Percentiles rank a stretch among this genome's conserved stretches.
These are phyloP conservation scores for Coptodon rendalli DNA, from an alignment of 2,113 vertebrate genomes.

Conservation along the genomic window DNA sequence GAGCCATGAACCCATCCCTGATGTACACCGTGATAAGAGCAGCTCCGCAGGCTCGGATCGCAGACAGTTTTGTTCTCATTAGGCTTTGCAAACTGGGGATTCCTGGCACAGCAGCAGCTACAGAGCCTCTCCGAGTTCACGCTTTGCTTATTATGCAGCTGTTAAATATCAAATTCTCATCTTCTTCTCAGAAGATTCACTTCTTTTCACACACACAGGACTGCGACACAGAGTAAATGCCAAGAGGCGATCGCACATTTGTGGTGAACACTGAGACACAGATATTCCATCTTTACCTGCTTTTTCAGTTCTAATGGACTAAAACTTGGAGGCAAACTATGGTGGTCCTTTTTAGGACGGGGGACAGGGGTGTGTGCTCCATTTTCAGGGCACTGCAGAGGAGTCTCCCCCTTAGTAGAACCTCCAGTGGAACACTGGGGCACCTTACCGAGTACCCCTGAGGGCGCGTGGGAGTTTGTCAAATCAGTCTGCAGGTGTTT, in stretches of 20 bases:
- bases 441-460: neutral
- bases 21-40: neutral
- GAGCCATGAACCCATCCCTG: neutral
- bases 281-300: neutral
- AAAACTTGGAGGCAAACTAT: neutral
- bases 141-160: neutral
- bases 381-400: neutral
- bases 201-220: neutral
- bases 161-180: neutral
- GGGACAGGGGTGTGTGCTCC: accelerated
- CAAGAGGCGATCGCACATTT: neutral
- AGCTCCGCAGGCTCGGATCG: neutral
- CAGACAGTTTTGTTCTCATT: neutral
- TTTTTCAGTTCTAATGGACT: neutral
- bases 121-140: neutral
- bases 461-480: neutral
- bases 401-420: neutral
- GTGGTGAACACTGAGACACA: neutral
- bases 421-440: neutral
- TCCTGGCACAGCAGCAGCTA: neutral
- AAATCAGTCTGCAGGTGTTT: neutral
- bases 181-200: neutral
- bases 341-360: neutral
- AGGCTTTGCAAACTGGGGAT: neutral
- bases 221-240: neutral